Conservation (phyloP, 2,113 vertebrate genomes). For the Pteronura brasiliensis region DNA sequence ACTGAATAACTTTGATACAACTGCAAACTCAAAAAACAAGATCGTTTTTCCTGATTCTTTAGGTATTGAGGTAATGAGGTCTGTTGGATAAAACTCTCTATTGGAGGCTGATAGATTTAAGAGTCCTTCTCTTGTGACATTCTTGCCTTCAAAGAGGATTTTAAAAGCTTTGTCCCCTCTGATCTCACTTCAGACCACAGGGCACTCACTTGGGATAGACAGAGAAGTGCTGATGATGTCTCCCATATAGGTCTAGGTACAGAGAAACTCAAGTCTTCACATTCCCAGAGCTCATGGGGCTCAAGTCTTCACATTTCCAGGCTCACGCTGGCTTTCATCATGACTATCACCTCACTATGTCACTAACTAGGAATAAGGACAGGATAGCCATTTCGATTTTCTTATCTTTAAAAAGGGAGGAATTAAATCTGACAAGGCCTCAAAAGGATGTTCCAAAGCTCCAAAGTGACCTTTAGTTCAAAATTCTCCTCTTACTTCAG, state of each 20-base stretch:
- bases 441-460: background rate
- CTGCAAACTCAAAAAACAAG: background rate
- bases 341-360: background rate
- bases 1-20: constrained; percentile 15
- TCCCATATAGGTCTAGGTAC: background rate
- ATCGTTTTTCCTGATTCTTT: background rate
- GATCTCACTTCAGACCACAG: background rate
- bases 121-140: background rate
- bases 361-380: background rate
- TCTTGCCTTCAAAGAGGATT: background rate
- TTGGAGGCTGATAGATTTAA: background rate
- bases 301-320: background rate
- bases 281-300: background rate
- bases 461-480: background rate
- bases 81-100: background rate
- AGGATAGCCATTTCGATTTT: background rate
- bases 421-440: constrained; percentile 6
- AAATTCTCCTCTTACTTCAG: constrained; percentile 7
- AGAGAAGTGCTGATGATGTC: too few species aligned
- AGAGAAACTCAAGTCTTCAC: background rate
- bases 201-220: background rate
- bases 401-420: background rate
- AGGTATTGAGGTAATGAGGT: background rate
- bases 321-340: background rate
- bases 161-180: background rate